Conservation (phyloP, 2,113 vertebrate species). For the Xenopus laevis region DNA sequence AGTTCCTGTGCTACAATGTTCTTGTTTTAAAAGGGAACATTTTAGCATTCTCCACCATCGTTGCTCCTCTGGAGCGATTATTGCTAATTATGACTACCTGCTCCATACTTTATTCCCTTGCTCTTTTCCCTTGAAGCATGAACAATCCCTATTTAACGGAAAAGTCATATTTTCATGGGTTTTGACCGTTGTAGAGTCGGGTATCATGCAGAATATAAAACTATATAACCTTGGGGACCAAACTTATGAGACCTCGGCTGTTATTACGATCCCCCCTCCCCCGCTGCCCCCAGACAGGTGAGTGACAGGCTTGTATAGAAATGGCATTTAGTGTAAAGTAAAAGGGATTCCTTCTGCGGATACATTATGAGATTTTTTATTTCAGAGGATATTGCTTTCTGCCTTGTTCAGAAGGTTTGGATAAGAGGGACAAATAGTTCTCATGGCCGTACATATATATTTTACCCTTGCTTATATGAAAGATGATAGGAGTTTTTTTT, state of each 20-base stretch:
- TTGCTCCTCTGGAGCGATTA: constrained; percentile 5
- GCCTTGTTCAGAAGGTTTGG: constrained; percentile 10
- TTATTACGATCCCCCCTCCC: neutral
- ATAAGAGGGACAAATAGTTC: neutral
- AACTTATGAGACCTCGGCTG: neutral
- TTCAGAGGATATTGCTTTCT: constrained; percentile 35
- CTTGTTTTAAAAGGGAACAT: neutral
- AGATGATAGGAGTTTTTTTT: too few relatives aligned
- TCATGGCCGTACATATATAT: neutral
- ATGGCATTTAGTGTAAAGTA: constrained; percentile 21
- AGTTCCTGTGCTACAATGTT: too few relatives aligned
- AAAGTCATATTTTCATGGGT: constrained; percentile 2
- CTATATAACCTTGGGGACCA: neutral
- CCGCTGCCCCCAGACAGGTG: constrained; percentile 10
- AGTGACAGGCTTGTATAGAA: constrained; percentile 25
- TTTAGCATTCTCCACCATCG: neutral
- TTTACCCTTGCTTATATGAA: neutral
- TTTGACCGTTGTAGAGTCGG: neutral
- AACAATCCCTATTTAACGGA: neutral
- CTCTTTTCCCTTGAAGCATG: neutral
- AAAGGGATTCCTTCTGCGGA: constrained; percentile 32
- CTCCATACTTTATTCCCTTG: neutral
- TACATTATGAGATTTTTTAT: constrained; percentile 39
- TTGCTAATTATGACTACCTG: constrained; percentile 2
- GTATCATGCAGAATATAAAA: neutral